A percentile compares a stretch with the other conserved stretches of the same genome.
Conservation (phyloP, 2,113 vertebrate genomes). For the Melanocharis versteri region DNA sequence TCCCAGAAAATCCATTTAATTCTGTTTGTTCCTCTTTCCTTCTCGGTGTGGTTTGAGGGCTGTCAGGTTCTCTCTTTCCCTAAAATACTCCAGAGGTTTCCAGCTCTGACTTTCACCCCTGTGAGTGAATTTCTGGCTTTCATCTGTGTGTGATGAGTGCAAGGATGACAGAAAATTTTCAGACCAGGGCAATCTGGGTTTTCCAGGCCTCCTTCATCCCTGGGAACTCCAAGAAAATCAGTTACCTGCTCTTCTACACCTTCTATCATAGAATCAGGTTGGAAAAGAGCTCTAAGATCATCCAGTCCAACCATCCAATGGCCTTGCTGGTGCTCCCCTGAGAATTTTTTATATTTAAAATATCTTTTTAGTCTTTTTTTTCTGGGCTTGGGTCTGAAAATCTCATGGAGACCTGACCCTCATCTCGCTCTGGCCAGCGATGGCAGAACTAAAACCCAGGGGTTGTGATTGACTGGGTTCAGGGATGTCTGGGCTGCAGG, state of each 20-base stretch:
- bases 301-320: not conserved
- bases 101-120: not conserved
- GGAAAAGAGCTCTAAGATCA: not conserved
- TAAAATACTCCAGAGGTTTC: not conserved
- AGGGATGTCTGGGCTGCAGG: not conserved
- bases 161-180: not conserved
- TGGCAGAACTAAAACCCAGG: not conserved
- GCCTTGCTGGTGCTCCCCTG: not conserved
- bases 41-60: not conserved
- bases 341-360: rapidly evolving
- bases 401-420: rapidly evolving
- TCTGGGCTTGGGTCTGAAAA: not conserved
- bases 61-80: not conserved
- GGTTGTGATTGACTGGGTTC: rapidly evolving
- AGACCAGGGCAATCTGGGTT: rapidly evolving
- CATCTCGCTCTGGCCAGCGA: rapidly evolving
- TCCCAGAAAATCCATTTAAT: rapidly evolving
- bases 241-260: not conserved
- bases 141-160: rapidly evolving
- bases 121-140: rapidly evolving
- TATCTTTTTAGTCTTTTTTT: not conserved
- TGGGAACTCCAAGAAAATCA: not conserved
- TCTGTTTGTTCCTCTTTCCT: not conserved
- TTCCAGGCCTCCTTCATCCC: rapidly evolving
- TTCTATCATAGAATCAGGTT: rapidly evolving